Evolutionary conservation across 2,113 vertebrate genomes (phyloP), one percentile per base, ranked within the genome.

Genomic region (Podarcis raffonei): DNA sequence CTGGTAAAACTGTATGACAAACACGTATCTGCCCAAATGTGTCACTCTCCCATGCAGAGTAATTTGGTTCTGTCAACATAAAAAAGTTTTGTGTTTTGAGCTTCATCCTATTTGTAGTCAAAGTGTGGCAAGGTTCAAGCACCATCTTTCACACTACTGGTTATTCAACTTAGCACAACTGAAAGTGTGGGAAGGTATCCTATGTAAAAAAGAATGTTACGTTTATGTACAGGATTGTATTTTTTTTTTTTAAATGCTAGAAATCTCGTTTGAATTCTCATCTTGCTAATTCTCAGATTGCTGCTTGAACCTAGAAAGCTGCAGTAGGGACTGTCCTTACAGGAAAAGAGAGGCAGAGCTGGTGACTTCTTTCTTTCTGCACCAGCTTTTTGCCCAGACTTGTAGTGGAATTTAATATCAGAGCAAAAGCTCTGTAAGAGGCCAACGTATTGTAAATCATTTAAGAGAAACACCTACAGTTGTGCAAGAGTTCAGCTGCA

Each of bases 1-100:
- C 90, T 99, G 99, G 89, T 95, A 97, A 92, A 98, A 99, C 93
- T 99, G 98, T 57, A 98, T 91, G 53, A 99, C 92, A 22, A 98
- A 94, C 22, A 98, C 92, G 0, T 99, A 98, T 59, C 93, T 95
- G 91, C 97, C 98, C 0, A 90, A 91, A 32, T 22, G 93, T 6
- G 97, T 96, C 65, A 98, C 95, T 30, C 91, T 95, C 62, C 97
- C 96, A 62, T 71, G 96, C 94, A 99, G 94, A 74, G 92, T 97
- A 90, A 98, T 95, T 93, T 97, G 96, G 15, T 95, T 98, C 99
- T 99, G 94, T 53, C 89, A 83, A 93, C 83, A 89, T 13, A 95
- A 93, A 7, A 91, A 80, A 81, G 71, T 48, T 66, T 30, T 53
- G 48, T 85, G 1, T 1, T 79, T 18, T 23, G 16, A 57, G 72